A percentile compares a stretch with the other conserved stretches of the same genome.
phyloP scores from a whole-genome alignment of 2,888 invertebrate species.

The Protophormia terraenovae region DNA sequence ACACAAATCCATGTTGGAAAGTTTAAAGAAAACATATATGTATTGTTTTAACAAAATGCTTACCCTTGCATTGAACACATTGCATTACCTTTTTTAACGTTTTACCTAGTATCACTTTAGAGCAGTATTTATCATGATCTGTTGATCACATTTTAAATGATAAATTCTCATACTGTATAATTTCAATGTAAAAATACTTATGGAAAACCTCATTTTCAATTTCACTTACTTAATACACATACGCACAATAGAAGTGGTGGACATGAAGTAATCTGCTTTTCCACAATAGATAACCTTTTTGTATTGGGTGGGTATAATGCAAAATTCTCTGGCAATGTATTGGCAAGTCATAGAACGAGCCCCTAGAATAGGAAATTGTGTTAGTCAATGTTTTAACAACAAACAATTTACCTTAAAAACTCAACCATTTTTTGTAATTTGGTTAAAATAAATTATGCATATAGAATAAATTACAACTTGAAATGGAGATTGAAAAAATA shows the following conservation, averaged over 20 bases:
- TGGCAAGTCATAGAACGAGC: slow-evolving; percentile 65
- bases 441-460: not conserved
- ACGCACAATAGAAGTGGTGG: slow-evolving; percentile 17
- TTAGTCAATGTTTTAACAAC: slow-evolving; percentile 62
- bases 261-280: slow-evolving; percentile 45
- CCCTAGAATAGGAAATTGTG: slow-evolving; percentile 71
- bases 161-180: not conserved
- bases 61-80: slow-evolving; percentile 30
- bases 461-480: slow-evolving; percentile 53
- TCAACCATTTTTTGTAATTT: slow-evolving; percentile 11
- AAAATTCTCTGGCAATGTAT: slow-evolving; percentile 53
- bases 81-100: slow-evolving; percentile 23
- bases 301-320: slow-evolving; percentile 35
- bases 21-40: not conserved
- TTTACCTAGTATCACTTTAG: slow-evolving; percentile 5
- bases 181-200: slow-evolving; percentile 20
- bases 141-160: not conserved
- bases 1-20: not conserved
- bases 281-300: slow-evolving; percentile 24
- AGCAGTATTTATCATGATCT: not conserved
- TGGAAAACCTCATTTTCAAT: slow-evolving; percentile 33
- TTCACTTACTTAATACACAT: slow-evolving; percentile 56
- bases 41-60: slow-evolving; percentile 17
- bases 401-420: slow-evolving; percentile 64
- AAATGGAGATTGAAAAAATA: slow-evolving; percentile 27